These are phyloP conservation scores for Eonycteris spelaea DNA, from an alignment of 2,113 vertebrate genomes.

Conservation along the genomic window DNA sequence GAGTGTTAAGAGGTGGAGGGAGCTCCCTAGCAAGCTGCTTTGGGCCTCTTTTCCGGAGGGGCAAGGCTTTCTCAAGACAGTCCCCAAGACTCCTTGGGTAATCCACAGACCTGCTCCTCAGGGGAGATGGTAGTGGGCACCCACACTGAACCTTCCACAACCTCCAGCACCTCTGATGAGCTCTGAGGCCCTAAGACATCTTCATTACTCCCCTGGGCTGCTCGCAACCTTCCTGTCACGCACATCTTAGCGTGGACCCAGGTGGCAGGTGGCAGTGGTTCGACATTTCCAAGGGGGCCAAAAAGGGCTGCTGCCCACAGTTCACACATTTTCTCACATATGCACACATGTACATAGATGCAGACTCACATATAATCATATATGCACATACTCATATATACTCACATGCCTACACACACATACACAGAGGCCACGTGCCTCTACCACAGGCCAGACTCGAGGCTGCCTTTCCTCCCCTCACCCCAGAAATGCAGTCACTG, in stretches of 20 bases:
- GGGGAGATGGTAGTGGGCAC: neutral
- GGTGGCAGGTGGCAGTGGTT: neutral
- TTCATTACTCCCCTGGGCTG: neutral
- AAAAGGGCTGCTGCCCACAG: neutral
- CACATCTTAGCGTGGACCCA: neutral
- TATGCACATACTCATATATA: too few species aligned
- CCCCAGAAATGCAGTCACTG: neutral
- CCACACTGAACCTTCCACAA: neutral
- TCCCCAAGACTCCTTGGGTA: neutral
- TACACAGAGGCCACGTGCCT: neutral
- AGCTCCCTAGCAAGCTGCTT: neutral
- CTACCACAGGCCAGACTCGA: neutral
- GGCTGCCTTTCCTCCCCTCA: neutral
- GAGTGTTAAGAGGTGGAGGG: neutral
- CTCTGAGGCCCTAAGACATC: neutral
- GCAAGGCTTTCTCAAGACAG: neutral
- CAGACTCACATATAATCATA: neutral
- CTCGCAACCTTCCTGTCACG: neutral
- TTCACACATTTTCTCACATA: neutral
- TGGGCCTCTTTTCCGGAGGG: neutral
- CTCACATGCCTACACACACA: too few species aligned
- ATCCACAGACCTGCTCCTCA: neutral
- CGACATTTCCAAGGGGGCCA: neutral
- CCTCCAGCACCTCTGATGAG: neutral
- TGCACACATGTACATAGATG: neutral